Percentiles rank a stretch among this genome's conserved stretches.
Conservation (phyloP, 2,888 invertebrate genomes). For the Scrobipalpa costella region DNA sequence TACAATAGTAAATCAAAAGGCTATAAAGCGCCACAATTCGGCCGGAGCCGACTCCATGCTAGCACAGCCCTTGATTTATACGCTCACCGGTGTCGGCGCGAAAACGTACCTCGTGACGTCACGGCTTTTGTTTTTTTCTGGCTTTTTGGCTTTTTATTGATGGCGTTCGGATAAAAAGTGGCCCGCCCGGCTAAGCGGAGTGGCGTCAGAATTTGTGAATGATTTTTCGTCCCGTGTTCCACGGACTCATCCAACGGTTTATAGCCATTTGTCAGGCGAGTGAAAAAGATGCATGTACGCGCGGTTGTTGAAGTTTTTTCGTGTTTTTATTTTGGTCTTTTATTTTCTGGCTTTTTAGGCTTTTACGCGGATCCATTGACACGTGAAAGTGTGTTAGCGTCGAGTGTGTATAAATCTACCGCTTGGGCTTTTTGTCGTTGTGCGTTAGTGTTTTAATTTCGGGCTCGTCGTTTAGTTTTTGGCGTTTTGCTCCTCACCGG, state of each 20-base stretch:
- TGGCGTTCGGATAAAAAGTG: slow-evolving; percentile 75
- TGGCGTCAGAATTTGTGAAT: slow-evolving; percentile 77
- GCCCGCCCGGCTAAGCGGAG: slow-evolving; percentile 62
- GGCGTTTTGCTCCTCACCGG: slow-evolving; percentile 30
- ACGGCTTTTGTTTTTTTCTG: slow-evolving; percentile 61
- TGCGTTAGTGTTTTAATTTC: slow-evolving; percentile 34
- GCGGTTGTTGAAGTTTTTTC: slow-evolving; percentile 48
- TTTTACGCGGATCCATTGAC: slow-evolving; percentile 79
- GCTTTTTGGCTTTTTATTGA: slow-evolving; percentile 73
- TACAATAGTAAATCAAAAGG: slow-evolving; percentile 69
- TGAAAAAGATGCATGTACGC: slow-evolving; percentile 77
- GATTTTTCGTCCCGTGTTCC: slow-evolving; percentile 70
- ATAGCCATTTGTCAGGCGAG: slow-evolving; percentile 77
- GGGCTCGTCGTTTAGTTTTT: slow-evolving; percentile 35
- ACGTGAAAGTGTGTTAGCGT: slow-evolving; percentile 80
- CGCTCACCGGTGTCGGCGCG: slow-evolving; percentile 69
- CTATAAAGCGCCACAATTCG: slow-evolving; percentile 68
- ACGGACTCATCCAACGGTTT: slow-evolving; percentile 68
- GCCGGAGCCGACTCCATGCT: slow-evolving; percentile 71
- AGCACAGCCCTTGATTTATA: slow-evolving; percentile 72
- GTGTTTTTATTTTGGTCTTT: slow-evolving; percentile 23
- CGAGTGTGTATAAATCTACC: slow-evolving; percentile 74
- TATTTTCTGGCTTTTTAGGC: slow-evolving; percentile 71
- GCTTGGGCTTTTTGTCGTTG: slow-evolving; percentile 41
- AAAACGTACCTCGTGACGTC: slow-evolving; percentile 78